Base-by-base conservation (phyloP, 30 jellyfish, hydroid and myxozoan genomes). In the Aurelia coerulea region DNA sequence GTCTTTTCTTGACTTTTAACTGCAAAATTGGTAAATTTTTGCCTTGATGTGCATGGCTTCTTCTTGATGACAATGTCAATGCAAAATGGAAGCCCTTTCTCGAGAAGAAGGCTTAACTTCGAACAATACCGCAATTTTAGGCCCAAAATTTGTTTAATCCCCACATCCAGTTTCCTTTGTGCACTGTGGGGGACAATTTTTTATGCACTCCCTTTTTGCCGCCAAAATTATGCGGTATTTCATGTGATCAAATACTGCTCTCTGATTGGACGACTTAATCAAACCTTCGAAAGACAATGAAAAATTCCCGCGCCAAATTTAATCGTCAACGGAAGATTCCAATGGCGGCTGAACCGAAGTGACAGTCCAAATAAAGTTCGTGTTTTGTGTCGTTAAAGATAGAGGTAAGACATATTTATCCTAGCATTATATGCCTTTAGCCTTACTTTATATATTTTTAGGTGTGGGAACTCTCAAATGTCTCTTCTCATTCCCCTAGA, bases 301-400 rank as follows among this genome's bases (percentile, higher is more conserved):
- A 60, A 35, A 31, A 32, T 37, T 29, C 46, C 68, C 92, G 92
- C 92, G 92, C 92, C 91, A 83, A 83, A 83, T 80, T 80, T 80
- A 31, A 80, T 66, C 90, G 46, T 34, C 62, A 64, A 64, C 90
- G 81, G 32, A 9, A 46, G 64, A 77, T 4, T 52, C 42, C 14
- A 23, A 63, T 46, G 88, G 64, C 53, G 62, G 77, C 71, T 13
- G 18, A 19, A 33, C 71, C n/a, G 4, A 58, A 31, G 42, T 37
- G 9, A 12, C 33, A 4, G 11, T 72, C 64, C 66, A 37, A 46
- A 10, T 68, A 72, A 23, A 31, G 19, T 11, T 41, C 82, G 16
- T n/a, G 5, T 31, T 12, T 16, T 72, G 31, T 5, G 11, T 16
- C 37, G 39, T 15, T 50, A 5, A 66, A 66, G n/a, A 66, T 2